Evolutionary conservation across 2,888 invertebrate genomes (phyloP).

Genomic region (Bibio marci): DNA sequence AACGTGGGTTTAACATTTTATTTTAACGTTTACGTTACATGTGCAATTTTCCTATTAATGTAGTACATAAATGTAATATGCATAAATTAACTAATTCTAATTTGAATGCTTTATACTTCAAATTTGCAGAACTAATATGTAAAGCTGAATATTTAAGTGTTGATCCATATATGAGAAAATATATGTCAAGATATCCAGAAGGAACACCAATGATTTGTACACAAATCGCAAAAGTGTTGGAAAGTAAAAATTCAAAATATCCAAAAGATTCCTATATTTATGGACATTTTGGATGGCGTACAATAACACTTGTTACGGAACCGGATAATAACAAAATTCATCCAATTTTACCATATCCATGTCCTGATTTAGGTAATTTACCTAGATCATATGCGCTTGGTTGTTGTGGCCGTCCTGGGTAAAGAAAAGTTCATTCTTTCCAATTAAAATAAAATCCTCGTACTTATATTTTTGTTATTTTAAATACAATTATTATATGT

Average conservation of each 20-base stretch:
- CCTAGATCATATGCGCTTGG: constrained; percentile 47
- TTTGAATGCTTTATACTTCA: too few species aligned
- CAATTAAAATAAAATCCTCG: too few species aligned
- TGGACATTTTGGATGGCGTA: constrained; percentile 51
- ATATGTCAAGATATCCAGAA: constrained; percentile 33
- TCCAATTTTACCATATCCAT: constrained; percentile 19
- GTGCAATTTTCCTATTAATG: too few species aligned
- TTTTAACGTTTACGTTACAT: too few species aligned
- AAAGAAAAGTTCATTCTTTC: constrained; percentile 14
- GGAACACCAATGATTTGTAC: constrained; percentile 47
- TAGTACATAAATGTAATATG: too few species aligned
- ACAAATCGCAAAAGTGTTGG: constrained; percentile 50
- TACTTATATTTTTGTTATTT: not conserved
- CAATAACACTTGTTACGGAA: constrained; percentile 27
- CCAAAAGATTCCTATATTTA: constrained; percentile 46
- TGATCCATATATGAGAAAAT: constrained; percentile 53
- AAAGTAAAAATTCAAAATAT: constrained; percentile 44
- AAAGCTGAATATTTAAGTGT: constrained; percentile 52
- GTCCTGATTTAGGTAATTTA: constrained; percentile 41
- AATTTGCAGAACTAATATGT: constrained; percentile 47
- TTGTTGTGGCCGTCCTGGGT: constrained; percentile 56
- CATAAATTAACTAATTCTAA: too few species aligned
- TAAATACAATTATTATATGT: constrained; percentile 8
- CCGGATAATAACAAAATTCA: constrained; percentile 16
- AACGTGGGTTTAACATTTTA: too few species aligned